A percentile compares a stretch with the other conserved stretches of the same genome.
These are phyloP conservation scores for Artibeus lituratus DNA, from an alignment of 2,797 vertebrate species.

Conservation along the genomic window DNA sequence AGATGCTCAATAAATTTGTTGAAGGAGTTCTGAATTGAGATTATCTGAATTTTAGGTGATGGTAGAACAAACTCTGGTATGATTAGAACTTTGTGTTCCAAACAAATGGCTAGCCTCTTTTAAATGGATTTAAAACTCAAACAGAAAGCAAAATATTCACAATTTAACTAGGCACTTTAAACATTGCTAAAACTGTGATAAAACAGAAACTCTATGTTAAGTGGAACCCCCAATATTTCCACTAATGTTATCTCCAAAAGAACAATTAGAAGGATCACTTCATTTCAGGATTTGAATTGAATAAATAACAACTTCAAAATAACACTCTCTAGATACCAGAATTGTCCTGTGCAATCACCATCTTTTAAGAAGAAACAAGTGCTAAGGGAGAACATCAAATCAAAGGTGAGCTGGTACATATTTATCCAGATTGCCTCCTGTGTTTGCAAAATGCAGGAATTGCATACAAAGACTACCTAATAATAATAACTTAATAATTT, in stretches of 20 bases:
- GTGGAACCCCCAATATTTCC: conserved; percentile 7
- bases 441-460: not conserved
- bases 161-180: not conserved
- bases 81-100: not conserved
- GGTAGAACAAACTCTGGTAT: not conserved
- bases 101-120: not conserved
- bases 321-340: not conserved
- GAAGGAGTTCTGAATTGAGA: not conserved
- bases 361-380: conserved; percentile 8
- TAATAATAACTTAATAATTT: not conserved
- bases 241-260: not conserved
- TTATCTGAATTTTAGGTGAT: not conserved
- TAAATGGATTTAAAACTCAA: not conserved
- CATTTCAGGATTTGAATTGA: conserved; percentile 31
- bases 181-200: not conserved
- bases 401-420: not conserved
- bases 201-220: conserved; percentile 42
- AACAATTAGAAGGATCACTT: not conserved
- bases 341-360: not conserved
- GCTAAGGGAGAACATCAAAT: not conserved
- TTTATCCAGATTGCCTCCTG: not conserved
- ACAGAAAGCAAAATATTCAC: not conserved
- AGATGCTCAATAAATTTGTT: not conserved
- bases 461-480: not conserved
- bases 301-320: conserved; percentile 33